Conservation (phyloP, 2,113 vertebrate genomes). For the Scomber colias region DNA sequence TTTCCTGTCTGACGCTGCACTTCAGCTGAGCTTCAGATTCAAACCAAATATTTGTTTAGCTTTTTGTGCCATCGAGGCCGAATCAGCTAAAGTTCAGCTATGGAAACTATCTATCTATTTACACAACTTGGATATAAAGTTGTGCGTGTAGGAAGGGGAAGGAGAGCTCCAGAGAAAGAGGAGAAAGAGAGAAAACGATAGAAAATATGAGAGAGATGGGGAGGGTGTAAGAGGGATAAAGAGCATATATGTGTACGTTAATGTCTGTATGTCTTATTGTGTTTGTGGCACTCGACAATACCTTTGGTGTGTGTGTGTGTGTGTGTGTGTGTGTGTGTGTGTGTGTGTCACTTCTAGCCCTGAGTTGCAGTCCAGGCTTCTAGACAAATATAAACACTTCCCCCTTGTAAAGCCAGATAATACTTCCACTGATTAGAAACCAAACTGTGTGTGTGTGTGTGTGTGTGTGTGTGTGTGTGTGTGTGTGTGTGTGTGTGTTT, state of each 20-base stretch:
- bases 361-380: conserved; percentile 57
- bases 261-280: neutral
- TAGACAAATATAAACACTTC: conserved; percentile 75
- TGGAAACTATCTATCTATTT: no score
- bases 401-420: conserved; percentile 61
- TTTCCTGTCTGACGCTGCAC: conserved; percentile 35
- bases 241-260: neutral
- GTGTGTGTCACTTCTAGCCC: conserved; percentile 39
- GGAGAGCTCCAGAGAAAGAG: neutral
- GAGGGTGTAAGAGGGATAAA: neutral
- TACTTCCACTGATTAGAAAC: conserved; percentile 66
- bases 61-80: neutral
- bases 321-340: conserved; percentile 14
- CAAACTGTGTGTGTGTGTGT: conserved; percentile 34
- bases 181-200: neutral
- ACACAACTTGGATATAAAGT: no score
- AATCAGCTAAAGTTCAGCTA: conserved; percentile 16
- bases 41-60: conserved; percentile 34
- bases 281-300: neutral
- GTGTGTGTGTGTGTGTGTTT: conserved; percentile 16
- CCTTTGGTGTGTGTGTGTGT: neutral
- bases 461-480: conserved; percentile 35
- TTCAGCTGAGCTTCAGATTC: conserved; percentile 13
- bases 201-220: no score
- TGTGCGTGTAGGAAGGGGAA: neutral